Evolutionary conservation across 2,797 vertebrate species (phyloP), one percentile per base, ranked within the genome.

Genomic region (Malurus splendens): DNA sequence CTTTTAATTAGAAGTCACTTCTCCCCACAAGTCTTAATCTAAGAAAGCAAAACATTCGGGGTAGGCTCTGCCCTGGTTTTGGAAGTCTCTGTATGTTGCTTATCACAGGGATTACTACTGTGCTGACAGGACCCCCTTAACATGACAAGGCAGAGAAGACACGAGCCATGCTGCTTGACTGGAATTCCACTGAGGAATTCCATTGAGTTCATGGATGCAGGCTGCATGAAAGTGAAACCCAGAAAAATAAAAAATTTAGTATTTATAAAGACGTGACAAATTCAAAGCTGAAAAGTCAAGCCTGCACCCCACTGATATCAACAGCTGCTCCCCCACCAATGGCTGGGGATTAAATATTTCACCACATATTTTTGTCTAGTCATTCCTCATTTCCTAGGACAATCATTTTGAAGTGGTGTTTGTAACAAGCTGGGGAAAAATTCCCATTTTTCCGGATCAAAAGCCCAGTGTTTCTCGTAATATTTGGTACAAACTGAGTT

Each of bases 1-100:
- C 32, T 92, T 65, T 80, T 91, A 86, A 91, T 87, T 55, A 90
- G 14, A 91, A 87, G 59, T 44, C 22, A 47, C 30, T 71, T 48
- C 38, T 24, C 39, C 27, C 39, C 8, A 42, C 48, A 64, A 47
- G 32, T 55, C 51, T 94, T 80, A 60, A 55, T 38, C 48, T 81
- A 80, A 39, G 62, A 66, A 80, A 91, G 60, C 36, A 74, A 85
- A 88, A 51, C 9, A 64, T 55, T 67, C 1, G 3, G 17, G 14
- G 16, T 55, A 60, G 24, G 33, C 30, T 80, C 33, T 83, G 23
- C 22, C 9, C 4, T 77, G 15, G 7, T 60, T 45, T 47, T 10
- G 10, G 11, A 71, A 54, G n/a, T n/a, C 11, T 50, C 67, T 67
- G 48, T 23, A 60, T 10, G 15, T 30, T 61, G 36, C 20, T 45